Evolutionary conservation across 64 coral and sea anemone species (phyloP).

Genomic region (Acropora tenuis): DNA sequence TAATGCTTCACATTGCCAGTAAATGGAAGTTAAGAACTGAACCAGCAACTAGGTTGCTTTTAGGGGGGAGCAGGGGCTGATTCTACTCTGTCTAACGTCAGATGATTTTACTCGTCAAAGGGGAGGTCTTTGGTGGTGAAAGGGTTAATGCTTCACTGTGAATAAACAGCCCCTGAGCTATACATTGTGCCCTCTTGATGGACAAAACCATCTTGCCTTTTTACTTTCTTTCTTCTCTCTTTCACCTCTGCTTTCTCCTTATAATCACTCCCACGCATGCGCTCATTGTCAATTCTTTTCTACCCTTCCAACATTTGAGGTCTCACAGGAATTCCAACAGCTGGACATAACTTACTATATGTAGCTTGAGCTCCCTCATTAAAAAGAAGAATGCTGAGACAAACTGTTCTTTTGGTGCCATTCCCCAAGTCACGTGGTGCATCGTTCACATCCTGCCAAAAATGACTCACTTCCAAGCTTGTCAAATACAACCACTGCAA

Average conservation of each 20-base stretch:
- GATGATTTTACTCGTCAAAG: not conserved
- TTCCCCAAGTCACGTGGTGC: slow-evolving; percentile 75
- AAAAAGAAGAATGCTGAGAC: slow-evolving; percentile 46
- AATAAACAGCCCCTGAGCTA: slow-evolving; percentile 45
- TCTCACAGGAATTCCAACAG: not conserved
- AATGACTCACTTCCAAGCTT: slow-evolving; percentile 38
- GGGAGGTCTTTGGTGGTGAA: not conserved
- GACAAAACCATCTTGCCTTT: slow-evolving; percentile 54
- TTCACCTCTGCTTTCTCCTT: slow-evolving; percentile 1
- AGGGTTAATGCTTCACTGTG: not conserved
- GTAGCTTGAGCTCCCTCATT: slow-evolving; percentile 32
- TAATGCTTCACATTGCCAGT: too few species aligned
- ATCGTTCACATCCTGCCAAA: slow-evolving; percentile 67
- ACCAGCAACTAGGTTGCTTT: too few species aligned
- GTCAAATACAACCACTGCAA: slow-evolving; percentile 66
- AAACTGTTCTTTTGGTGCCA: slow-evolving; percentile 67
- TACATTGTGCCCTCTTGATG: slow-evolving; percentile 62
- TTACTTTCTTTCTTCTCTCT: slow-evolving; percentile 9
- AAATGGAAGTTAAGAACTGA: too few species aligned
- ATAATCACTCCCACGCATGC: not conserved
- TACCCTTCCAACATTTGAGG: not conserved
- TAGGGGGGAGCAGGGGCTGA: too few species aligned
- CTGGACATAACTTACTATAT: not conserved
- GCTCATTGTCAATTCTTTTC: slow-evolving; percentile 10
- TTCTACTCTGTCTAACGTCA: not conserved